A percentile compares a stretch with the other conserved stretches of the same genome.
Evolutionary conservation across 2,888 invertebrate genomes (phyloP).

Genomic region (Oscheius sp.): DNA sequence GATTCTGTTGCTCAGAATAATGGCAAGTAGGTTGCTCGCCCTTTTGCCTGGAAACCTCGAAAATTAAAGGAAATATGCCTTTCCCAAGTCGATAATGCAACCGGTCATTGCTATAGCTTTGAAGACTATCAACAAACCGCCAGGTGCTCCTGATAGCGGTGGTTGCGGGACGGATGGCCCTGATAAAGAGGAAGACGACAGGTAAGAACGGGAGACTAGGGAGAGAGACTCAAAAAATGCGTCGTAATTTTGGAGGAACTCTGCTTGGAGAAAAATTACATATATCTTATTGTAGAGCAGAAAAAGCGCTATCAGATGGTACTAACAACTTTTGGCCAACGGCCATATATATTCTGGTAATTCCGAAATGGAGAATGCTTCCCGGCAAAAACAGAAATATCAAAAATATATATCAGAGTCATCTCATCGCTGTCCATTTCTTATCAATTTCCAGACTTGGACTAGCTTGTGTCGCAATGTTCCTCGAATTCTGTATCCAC

Average conservation of each 20-base stretch:
- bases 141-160: not conserved
- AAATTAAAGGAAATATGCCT: conserved; percentile 50
- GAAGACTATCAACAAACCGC: conserved; percentile 38
- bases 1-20: conserved; percentile 41
- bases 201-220: conserved; percentile 1
- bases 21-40: conserved; percentile 42
- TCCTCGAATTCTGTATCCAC: conserved; percentile 60
- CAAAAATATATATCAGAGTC: too few species aligned
- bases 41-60: not conserved
- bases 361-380: too few species aligned
- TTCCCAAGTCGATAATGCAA: conserved; percentile 62
- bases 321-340: too few species aligned
- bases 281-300: too few species aligned
- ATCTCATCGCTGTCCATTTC: too few species aligned
- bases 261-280: too few species aligned
- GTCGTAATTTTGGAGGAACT: too few species aligned
- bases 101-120: conserved; percentile 61
- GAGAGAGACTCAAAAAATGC: too few species aligned
- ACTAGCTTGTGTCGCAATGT: conserved; percentile 56
- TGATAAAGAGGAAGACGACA: conserved; percentile 24
- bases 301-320: too few species aligned
- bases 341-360: too few species aligned
- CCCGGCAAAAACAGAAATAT: too few species aligned
- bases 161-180: not conserved
- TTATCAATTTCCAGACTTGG: conserved; percentile 48